Conservation (phyloP, 2,888 invertebrate species). For the Mechanitis messenoides region DNA sequence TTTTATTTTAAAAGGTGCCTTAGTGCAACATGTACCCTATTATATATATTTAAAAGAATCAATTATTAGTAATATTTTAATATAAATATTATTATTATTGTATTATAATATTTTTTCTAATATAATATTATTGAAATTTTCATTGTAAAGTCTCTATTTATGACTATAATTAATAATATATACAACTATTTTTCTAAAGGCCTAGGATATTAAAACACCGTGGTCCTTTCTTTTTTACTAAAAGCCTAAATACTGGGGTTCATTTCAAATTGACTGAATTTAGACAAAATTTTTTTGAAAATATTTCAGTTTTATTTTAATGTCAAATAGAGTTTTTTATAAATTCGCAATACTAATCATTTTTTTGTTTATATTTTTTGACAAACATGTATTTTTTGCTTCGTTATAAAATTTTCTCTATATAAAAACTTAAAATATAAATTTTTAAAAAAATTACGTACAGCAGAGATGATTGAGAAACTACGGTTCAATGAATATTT, state of each 20-base stretch:
- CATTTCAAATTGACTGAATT: conserved; percentile 37
- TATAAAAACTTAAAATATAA: background rate
- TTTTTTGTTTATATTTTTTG: background rate
- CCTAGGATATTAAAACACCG: conserved; percentile 59
- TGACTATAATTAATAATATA: conserved; percentile 23
- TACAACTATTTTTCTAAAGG: conserved; percentile 47
- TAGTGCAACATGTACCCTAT: conserved; percentile 29
- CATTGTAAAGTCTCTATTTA: conserved; percentile 31
- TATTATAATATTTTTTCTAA: conserved; percentile 19
- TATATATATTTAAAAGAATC: conserved; percentile 28
- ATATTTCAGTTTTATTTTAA: background rate
- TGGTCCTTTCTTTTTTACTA: conserved; percentile 55
- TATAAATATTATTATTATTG: background rate
- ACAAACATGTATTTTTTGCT: background rate
- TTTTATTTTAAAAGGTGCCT: conserved; percentile 29
- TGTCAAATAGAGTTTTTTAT: background rate
- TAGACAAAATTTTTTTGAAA: background rate
- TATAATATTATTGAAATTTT: conserved; percentile 37
- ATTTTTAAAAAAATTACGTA: too few species aligned
- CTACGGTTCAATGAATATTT: conserved; percentile 13
- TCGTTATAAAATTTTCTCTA: background rate
- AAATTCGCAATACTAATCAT: background rate
- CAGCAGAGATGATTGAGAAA: background rate
- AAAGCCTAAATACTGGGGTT: conserved; percentile 38
- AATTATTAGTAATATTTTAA: too few species aligned